phyloP scores from a whole-genome alignment of 64 coral and sea anemone genomes.

The Orbicella faveolata region DNA sequence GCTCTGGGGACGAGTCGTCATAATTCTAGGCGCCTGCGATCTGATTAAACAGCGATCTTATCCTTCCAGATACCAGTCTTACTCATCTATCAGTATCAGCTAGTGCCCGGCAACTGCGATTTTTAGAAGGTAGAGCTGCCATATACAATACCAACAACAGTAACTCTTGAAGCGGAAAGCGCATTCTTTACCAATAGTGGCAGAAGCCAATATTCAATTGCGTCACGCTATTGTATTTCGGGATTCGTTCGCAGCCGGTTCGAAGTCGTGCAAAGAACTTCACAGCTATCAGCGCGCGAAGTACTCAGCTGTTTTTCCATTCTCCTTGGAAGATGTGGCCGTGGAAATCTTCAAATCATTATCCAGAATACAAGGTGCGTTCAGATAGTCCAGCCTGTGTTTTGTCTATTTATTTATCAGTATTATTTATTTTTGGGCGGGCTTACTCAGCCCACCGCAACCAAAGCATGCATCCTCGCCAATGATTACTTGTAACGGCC shows the following conservation, averaged over 20 bases:
- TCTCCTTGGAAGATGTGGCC: slow-evolving; percentile 12
- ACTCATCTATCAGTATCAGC: background rate
- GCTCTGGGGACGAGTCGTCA: too few species aligned
- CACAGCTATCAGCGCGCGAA: too few species aligned
- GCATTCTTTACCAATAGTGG: background rate
- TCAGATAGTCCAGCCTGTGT: background rate
- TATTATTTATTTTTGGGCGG: too few species aligned
- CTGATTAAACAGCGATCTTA: background rate
- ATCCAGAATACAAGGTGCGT: slow-evolving; percentile 10
- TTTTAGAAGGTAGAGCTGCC: too few species aligned
- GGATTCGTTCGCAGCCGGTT: too few species aligned
- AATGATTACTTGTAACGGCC: too few species aligned
- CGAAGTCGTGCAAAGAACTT: too few species aligned
- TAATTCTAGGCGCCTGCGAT: background rate
- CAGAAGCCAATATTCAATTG: background rate
- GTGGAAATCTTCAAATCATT: slow-evolving; percentile 6
- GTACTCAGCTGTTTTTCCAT: too few species aligned
- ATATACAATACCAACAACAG: background rate
- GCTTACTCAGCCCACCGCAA: too few species aligned
- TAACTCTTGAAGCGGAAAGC: background rate
- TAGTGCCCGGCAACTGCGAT: background rate
- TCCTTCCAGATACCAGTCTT: background rate
- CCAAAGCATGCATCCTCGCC: too few species aligned
- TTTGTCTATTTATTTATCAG: too few species aligned
- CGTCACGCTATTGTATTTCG: background rate